Evolutionary conservation across 2,888 invertebrate genomes (phyloP).

Genomic region (Ormyrus pomaceus): DNA sequence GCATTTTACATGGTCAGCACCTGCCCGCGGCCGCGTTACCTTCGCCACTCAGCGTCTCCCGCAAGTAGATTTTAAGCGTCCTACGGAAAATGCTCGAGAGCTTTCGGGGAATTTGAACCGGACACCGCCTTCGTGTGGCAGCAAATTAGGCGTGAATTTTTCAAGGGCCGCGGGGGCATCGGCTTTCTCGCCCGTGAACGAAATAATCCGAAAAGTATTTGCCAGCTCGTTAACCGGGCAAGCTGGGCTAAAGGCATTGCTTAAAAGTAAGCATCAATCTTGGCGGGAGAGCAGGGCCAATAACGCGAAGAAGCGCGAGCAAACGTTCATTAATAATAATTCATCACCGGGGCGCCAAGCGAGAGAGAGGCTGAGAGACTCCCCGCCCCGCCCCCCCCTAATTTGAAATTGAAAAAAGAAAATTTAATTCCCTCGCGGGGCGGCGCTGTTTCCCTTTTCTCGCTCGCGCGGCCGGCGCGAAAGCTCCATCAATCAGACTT

Average conservation of each 20-base stretch:
- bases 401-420: constrained; percentile 53
- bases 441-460: constrained; percentile 27
- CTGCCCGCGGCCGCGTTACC: constrained; percentile 41
- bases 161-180: background rate
- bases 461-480: background rate
- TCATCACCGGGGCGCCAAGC: constrained; percentile 33
- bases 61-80: background rate
- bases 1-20: constrained; percentile 70
- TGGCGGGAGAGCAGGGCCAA: background rate
- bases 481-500: constrained; percentile 48
- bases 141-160: too few species aligned
- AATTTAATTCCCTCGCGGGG: constrained; percentile 37
- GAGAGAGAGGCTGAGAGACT: too few species aligned
- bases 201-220: too few species aligned
- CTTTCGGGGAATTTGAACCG: constrained; percentile 21
- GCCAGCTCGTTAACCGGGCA: background rate
- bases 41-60: background rate
- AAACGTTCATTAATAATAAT: constrained; percentile 50
- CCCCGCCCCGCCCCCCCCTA: background rate
- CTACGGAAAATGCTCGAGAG: background rate
- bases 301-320: constrained; percentile 9
- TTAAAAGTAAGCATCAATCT: constrained; percentile 34
- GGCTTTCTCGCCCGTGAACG: background rate
- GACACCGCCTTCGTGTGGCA: too few species aligned
- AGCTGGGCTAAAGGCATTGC: background rate